Evolutionary conservation across 2,888 invertebrate genomes (phyloP), one percentile per base, ranked within the genome.

Genomic region (Carpatolechia fugitivella): DNA sequence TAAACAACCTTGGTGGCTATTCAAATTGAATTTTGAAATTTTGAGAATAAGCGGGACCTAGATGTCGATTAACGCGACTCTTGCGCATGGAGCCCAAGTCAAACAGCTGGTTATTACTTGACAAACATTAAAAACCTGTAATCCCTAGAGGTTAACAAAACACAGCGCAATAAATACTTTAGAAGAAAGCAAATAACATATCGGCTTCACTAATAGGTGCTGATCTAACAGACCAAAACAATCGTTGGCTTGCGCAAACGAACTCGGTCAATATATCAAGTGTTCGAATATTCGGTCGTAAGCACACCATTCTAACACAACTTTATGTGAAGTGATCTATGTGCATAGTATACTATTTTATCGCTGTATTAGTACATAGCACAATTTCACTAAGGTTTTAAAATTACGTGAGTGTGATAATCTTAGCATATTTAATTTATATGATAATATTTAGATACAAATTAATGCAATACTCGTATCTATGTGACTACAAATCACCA

Each of bases 71-170:
- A 52, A 30, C 31, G 18, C 52, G 52, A 41, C 31, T 52, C 52
- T 52, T 41, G 52, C 52, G 52, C 41, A 41, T 30, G 14, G 62
- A 66, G 67, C 62, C 63, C 14, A 76, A 72, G 60, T 68, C 78
- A 80, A 81, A 85, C 83, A 85, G 70, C 68, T 84, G 80, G 80
- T 78, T 81, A 86, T 85, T 82, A 79, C 84, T 84, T 70, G 65
- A 76, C 83, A 86, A 86, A 87, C 76, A 86, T 62, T 61, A 69
- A 77, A 80, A 87, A 87, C 86, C 84, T 80, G 85, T 85, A 80
- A 80, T 85, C 81, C 78, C 81, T 80, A 82, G 84, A 87, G 88
- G 88, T 88, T 87, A 88, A 86, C 74, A 85, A 74, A 87, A 87
- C 80, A 87, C 74, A 74, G 69, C 85, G 85, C 80, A 85, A 86